Evolutionary conservation across 2,888 invertebrate genomes (phyloP), one percentile per base, ranked within the genome.

Genomic region (Luperina nickerlii): DNA sequence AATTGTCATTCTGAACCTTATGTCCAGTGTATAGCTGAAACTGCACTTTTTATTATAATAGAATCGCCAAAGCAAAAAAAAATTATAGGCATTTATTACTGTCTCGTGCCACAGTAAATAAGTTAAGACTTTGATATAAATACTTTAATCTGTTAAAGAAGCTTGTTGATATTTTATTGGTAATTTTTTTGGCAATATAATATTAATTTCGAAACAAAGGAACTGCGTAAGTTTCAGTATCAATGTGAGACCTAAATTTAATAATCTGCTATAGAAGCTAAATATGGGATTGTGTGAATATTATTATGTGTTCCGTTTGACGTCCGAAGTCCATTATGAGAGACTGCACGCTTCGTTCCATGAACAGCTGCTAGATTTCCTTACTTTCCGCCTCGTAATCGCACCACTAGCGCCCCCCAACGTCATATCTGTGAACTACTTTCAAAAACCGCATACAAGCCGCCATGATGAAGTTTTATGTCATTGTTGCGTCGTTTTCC

Each of bases 231-330:
- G 63, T 32, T 18, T 32, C 18, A 1, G 13, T 27, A 48, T 69
- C 27, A 48, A 48, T 69, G 27, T 27, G n/a, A 68, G 11, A n/a
- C n/a, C 18, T 5, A 48, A 51, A 15, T 20, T 48, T 38, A 24
- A 18, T 42, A 62, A 42, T 81, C 5, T 48, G 42, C 42, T 54
- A 48, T 24, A 65, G 63, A 74, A 63, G 54, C 79, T 57, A 78
- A 15, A 20, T 78, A 27, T 13, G 24, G 73, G 18, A 54, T 45
- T 48, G 42, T 66, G 54, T 83, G 82, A 65, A 74, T 65, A 69
- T 69, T 27, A 57, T 32, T 32, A 32, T 32, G 32, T 32, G 32
- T 32, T 32, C 32, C 32, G 32, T 32, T 32, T 32, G 32, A 32
- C 32, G 32, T 32, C 32, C 32, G 32, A 32, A 32, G 32, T 32